phyloP scores from a whole-genome alignment of 2,888 invertebrate genomes.

The Hydrotaea diabolus region DNA sequence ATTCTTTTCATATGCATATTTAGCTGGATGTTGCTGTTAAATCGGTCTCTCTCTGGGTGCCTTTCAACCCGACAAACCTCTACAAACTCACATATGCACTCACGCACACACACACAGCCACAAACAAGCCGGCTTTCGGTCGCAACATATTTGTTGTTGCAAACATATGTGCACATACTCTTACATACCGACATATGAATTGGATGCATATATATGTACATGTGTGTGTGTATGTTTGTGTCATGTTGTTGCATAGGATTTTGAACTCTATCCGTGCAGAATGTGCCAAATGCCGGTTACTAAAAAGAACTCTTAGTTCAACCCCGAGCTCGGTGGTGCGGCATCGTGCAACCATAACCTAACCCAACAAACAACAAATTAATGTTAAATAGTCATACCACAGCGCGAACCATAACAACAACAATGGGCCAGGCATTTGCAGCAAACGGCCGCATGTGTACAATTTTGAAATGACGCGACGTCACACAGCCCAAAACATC shows the following conservation, averaged over 20 bases:
- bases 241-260: constrained; percentile 51
- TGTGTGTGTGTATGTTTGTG: not conserved
- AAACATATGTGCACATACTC: not conserved
- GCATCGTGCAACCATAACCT: constrained; percentile 66
- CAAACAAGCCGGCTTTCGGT: not conserved
- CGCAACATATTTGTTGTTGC: not conserved
- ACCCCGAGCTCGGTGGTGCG: not conserved
- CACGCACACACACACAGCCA: not conserved
- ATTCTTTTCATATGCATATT: not conserved
- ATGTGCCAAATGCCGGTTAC: constrained; percentile 24
- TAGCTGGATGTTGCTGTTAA: not conserved
- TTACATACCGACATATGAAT: not conserved
- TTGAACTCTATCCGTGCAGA: constrained; percentile 61
- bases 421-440: not conserved
- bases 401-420: not conserved
- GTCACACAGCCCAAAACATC: not conserved
- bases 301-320: constrained; percentile 3
- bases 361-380: constrained; percentile 60
- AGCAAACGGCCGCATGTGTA: not conserved
- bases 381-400: constrained; percentile 36
- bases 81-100: no score
- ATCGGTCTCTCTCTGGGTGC: not conserved
- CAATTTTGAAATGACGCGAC: constrained; percentile 8
- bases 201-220: not conserved
- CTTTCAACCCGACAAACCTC: constrained; percentile 10